Evolutionary conservation across 1,140 invertebrate species (phyloP).

Genomic region (Drosophila lowei): DNA sequence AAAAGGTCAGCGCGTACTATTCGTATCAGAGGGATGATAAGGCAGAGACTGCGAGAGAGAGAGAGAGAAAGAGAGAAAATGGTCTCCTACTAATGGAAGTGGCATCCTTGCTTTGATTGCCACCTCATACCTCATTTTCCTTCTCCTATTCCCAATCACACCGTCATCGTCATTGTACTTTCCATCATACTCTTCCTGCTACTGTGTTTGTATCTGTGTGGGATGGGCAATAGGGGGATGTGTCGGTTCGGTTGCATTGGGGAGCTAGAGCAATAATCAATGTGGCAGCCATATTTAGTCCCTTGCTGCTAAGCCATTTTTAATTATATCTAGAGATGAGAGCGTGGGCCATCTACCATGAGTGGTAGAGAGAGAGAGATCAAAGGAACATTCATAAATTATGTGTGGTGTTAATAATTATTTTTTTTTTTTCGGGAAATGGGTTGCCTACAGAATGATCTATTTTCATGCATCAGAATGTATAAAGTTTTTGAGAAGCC

Average conservation of each 20-base stretch:
- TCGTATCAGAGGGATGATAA: too few species aligned
- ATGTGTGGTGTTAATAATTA: too few species aligned
- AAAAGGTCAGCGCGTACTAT: constrained; percentile 44
- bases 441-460: too few species aligned
- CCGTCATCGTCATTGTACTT: constrained; percentile 4
- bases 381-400: too few species aligned
- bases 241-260: constrained; percentile 15
- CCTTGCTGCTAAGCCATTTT: constrained; percentile 55
- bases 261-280: constrained; percentile 48
- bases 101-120: constrained; percentile 58
- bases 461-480: too few species aligned
- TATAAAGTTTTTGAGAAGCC: too few species aligned
- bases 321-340: constrained; percentile 52
- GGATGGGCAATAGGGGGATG: not conserved
- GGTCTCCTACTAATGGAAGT: constrained; percentile 52
- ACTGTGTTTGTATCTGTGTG: not conserved
- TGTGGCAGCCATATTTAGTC: constrained; percentile 55
- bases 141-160: constrained; percentile 39
- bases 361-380: not conserved
- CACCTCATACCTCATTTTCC: constrained; percentile 9
- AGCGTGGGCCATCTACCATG: not conserved
- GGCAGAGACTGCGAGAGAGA: not conserved
- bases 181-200: constrained; percentile 1
- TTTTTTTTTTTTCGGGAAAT: too few species aligned
- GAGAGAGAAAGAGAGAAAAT: constrained; percentile 3